Conservation (phyloP, 1,140 invertebrate species). For the Wiebesia pumilae region DNA sequence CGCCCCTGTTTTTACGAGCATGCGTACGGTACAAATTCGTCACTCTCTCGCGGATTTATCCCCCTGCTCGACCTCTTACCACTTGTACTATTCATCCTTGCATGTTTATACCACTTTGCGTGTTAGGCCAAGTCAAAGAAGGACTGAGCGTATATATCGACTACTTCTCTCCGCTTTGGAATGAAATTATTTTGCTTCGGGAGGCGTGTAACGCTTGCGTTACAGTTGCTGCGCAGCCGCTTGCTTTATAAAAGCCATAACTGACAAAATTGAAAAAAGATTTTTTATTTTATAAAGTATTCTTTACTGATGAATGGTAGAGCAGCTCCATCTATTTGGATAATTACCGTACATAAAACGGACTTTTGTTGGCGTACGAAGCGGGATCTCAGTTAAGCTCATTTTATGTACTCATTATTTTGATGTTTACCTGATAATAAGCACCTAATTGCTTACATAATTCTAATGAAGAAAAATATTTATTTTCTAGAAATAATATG, state of each 20-base stretch:
- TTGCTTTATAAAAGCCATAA: neutral
- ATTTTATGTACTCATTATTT: too few species aligned
- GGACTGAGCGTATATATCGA: neutral
- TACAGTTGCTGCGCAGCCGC: neutral
- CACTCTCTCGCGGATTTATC: constrained; percentile 56
- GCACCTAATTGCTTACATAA: too few species aligned
- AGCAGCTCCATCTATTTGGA: neutral
- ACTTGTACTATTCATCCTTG: neutral
- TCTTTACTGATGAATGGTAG: neutral
- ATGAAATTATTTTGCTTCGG: constrained; percentile 47
- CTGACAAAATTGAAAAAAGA: neutral
- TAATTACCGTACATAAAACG: neutral
- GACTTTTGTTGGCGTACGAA: neutral
- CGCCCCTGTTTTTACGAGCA: neutral
- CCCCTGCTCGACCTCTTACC: constrained; percentile 31
- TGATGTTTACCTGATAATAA: too few species aligned
- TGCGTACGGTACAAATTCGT: neutral
- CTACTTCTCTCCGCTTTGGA: neutral
- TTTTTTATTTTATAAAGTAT: neutral
- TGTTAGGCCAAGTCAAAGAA: constrained; percentile 44
- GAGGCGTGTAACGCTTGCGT: neutral
- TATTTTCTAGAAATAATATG: too few species aligned
- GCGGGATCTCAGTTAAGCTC: neutral
- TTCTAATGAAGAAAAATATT: too few species aligned
- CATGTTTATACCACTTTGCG: constrained; percentile 16